Base-by-base conservation (phyloP, 2,797 vertebrate genomes). In the Rhinogobio ventralis region DNA sequence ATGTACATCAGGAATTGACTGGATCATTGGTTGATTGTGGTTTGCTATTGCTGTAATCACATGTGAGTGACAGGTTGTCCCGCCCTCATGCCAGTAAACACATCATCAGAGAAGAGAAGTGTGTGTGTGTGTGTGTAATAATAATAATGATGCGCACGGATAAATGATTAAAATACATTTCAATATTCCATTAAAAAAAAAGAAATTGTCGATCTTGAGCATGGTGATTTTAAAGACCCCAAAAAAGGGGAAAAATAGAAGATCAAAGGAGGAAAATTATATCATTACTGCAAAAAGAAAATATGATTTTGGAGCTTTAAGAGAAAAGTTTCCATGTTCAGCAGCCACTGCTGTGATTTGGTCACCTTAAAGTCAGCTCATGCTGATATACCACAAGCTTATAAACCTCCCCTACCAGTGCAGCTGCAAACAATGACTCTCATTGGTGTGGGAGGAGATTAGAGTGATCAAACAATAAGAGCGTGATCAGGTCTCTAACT, bases 361-460 rank as follows among this genome's bases (percentile, higher is more conserved):
- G 74, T 60, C 23, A 60, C 33, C 74, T 53, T 76, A 55, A 23
- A 76, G 30, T 76, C 33, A 76, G 33, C 53, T 25, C 74, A 77
- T 25, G 53, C 53, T 77, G 74, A 39, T 77, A 39, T 77, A 77
- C 23, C 14, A 11, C 75, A 62, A 45, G 14, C 36, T 7, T 62
- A 62, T 42, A 62, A 25, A 77, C 23, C 74, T 42, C 39, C 23
- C n/a, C 53, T 42, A 60, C 23, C 36, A 25, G 36, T 28, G 36
- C 75, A 42, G 55, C 55, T 20, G 75, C 55, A 62, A 62, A 77
- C 75, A 77, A 77, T 77, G 36, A n/a, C 55, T 77, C 36, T 62
- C 15, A 20, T 77, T 77, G n/a, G 75, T 42, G 55, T 60, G 75
- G 75, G 75, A 77, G 75, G 55, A 77, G 74, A 77, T 60, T 76